Evolutionary conservation across 2,797 vertebrate genomes (phyloP), one percentile per base, ranked within the genome.

Genomic region (Gymnocypris eckloni): DNA sequence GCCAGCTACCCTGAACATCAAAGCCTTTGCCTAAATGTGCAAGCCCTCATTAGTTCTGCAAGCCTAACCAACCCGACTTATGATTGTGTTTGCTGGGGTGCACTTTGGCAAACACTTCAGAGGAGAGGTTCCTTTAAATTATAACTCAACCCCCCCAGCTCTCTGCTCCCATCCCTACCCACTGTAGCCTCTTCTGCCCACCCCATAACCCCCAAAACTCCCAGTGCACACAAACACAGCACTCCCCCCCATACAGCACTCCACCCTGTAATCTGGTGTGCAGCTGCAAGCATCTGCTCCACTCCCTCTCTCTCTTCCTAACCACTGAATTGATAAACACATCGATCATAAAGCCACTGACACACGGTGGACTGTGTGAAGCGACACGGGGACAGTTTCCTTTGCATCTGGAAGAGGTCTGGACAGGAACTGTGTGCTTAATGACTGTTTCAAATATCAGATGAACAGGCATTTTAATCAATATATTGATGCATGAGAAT

Each of bases 41-140:
- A 96, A 94, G 94, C 95, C 93, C 94, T 96, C 94, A 96, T 96
- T 96, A 96, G 94, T 95, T 95, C 94, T 94, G 93, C 95, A 94
- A 95, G 95, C 93, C 94, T 92, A 96, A 95, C 94, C 95, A 93
- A 94, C 91, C 89, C 94, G 93, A 94, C 94, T 94, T 94, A 94
- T 94, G 94, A 95, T 94, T 95, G 95, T 95, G 94, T 95, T 95
- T 95, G 94, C 94, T 93, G 95, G 95, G 95, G 94, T 94, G 92
- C 94, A 90, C 81, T 92, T 94, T 96, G 95, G 95, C 95, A 95
- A 91, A 93, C 92, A 96, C 96, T 95, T 96, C 95, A 95, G 95
- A 96, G 93, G 92, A 93, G 89, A 94, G 94, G 91, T 88, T 93
- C 93, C 93, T 94, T 95, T 95, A 94, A 96, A 94, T 95, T 95